phyloP scores from a whole-genome alignment of 2,797 vertebrate species.

The Amniataba percoides region DNA sequence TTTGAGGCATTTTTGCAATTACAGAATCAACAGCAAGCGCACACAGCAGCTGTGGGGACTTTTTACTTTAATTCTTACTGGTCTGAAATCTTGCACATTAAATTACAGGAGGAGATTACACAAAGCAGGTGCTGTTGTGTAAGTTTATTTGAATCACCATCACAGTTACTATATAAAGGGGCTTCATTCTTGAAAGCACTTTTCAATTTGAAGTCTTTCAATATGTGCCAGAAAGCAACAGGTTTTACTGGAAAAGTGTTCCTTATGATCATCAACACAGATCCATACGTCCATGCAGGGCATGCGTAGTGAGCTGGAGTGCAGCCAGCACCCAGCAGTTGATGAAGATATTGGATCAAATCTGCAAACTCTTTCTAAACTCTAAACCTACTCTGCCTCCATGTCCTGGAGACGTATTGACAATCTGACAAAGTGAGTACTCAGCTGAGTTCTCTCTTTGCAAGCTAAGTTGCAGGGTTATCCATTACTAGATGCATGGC shows the following conservation, averaged over 20 bases:
- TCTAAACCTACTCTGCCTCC: conserved; percentile 32
- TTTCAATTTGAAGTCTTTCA: background rate
- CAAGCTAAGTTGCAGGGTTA: conserved; percentile 41
- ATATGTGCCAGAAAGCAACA: background rate
- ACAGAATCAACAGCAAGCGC: background rate
- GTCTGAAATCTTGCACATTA: background rate
- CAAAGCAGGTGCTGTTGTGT: background rate
- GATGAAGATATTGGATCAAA: conserved; percentile 27
- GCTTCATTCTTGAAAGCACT: background rate
- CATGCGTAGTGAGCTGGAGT: background rate
- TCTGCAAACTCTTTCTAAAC: conserved; percentile 50
- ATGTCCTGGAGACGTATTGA: conserved; percentile 52
- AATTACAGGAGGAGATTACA: background rate
- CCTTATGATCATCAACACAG: background rate
- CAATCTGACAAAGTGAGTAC: conserved; percentile 49
- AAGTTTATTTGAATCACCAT: background rate
- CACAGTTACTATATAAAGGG: background rate
- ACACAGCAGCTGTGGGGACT: background rate
- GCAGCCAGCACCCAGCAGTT: background rate
- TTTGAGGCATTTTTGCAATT: conserved; percentile 12
- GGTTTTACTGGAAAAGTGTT: background rate
- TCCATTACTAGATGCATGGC: conserved; percentile 42
- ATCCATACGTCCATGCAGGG: background rate
- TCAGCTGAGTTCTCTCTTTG: conserved; percentile 36
- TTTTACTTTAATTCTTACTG: too few species aligned